Percentiles rank a stretch among this genome's conserved stretches.
Conservation (phyloP, 2,113 vertebrate species). For the Paracanthobrama guichenoti region DNA sequence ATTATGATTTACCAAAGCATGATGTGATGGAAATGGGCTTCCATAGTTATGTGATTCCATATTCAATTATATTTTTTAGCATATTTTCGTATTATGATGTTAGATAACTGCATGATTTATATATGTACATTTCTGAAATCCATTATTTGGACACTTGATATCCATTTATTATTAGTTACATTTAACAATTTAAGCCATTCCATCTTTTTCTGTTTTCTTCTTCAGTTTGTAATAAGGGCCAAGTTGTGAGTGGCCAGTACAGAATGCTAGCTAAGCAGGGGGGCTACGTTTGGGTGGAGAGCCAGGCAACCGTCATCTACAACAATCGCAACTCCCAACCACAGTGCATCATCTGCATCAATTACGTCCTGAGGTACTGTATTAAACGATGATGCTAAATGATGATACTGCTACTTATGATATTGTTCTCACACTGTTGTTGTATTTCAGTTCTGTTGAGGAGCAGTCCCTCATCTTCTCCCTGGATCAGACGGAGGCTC, state of each 20-base stretch:
- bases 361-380: constrained; percentile 89
- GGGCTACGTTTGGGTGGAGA: constrained; percentile 94
- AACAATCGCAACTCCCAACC: constrained; percentile 82
- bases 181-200: neutral
- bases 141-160: neutral
- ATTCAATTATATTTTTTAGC: too few species aligned
- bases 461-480: constrained; percentile 91
- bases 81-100: too few species aligned
- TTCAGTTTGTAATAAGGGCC: constrained; percentile 90
- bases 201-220: constrained; percentile 35
- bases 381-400: neutral
- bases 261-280: constrained; percentile 91
- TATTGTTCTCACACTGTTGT: neutral
- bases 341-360: constrained; percentile 89
- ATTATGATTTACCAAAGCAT: too few species aligned
- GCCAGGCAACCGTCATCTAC: constrained; percentile 89
- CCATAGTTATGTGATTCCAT: too few species aligned
- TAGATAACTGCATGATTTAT: too few species aligned
- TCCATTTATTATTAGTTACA: neutral
- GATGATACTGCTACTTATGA: neutral
- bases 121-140: too few species aligned
- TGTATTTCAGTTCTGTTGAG: constrained; percentile 84
- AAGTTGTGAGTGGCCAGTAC: constrained; percentile 90
- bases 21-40: too few species aligned
- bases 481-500: constrained; percentile 91